A percentile compares a stretch with the other conserved stretches of the same genome.
These are phyloP conservation scores for Maniola jurtina DNA, from an alignment of 1,140 invertebrate species.

Conservation along the genomic window DNA sequence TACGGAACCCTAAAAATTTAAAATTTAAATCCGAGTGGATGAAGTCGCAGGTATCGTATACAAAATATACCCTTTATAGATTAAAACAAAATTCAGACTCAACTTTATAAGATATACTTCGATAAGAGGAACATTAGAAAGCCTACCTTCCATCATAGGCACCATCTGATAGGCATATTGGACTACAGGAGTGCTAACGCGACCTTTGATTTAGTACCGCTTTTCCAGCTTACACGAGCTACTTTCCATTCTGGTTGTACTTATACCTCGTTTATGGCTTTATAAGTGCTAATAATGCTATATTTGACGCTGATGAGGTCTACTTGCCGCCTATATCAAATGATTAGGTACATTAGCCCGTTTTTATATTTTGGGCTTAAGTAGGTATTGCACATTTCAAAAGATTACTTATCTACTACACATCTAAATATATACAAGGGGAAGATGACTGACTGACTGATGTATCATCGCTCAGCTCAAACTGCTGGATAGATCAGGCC, in stretches of 20 bases:
- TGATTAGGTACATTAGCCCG: neutral
- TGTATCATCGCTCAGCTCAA: too few species aligned
- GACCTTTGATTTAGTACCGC: constrained; percentile 25
- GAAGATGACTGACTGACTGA: too few species aligned
- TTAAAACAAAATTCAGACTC: neutral
- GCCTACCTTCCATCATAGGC: constrained; percentile 22
- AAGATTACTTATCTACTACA: too few species aligned
- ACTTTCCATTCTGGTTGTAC: constrained; percentile 1
- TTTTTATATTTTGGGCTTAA: too few species aligned
- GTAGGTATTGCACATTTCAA: too few species aligned
- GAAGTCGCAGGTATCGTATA: too few species aligned
- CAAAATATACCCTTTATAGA: neutral
- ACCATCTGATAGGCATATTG: constrained; percentile 28
- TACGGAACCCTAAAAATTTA: too few species aligned
- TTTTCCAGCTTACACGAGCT: constrained; percentile 4
- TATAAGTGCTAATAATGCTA: constrained; percentile 1
- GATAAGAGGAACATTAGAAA: constrained; percentile 18
- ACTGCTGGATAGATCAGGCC: too few species aligned
- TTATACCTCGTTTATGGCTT: constrained; percentile 1
- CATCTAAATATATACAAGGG: too few species aligned
- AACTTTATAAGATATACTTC: neutral
- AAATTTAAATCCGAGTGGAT: too few species aligned
- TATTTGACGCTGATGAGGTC: neutral
- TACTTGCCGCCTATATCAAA: neutral
- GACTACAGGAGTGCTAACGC: constrained; percentile 22